These are phyloP conservation scores for Macrophya alboannulata DNA, from an alignment of 2,888 invertebrate genomes.

Conservation along the genomic window DNA sequence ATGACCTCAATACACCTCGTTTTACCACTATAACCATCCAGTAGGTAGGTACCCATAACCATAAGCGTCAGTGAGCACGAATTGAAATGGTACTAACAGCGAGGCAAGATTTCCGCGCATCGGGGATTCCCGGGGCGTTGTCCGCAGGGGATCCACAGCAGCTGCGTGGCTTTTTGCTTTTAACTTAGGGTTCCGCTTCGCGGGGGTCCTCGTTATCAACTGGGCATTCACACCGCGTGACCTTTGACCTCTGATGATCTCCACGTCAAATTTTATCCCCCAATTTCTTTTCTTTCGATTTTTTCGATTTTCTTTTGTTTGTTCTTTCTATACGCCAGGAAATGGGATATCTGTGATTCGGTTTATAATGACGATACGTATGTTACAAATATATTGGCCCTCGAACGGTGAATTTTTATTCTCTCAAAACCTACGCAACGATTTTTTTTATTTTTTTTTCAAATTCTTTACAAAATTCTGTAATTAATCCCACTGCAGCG, in stretches of 20 bases:
- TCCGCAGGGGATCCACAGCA: conserved; percentile 48
- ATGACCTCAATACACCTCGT: background rate
- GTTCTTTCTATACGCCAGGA: background rate
- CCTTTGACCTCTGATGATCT: conserved; percentile 20
- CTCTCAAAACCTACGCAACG: background rate
- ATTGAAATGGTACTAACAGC: conserved; percentile 49
- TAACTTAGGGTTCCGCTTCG: conserved; percentile 15
- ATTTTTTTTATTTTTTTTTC: background rate
- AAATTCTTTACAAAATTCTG: background rate
- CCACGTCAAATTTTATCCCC: background rate
- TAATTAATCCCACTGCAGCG: background rate
- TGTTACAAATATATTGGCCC: background rate
- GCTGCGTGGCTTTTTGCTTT: conserved; percentile 46
- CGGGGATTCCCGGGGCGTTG: conserved; percentile 47
- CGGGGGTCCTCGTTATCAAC: conserved; percentile 46
- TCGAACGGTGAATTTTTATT: background rate
- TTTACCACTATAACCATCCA: background rate
- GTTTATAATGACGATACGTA: background rate
- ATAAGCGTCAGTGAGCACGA: conserved; percentile 34
- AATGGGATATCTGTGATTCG: background rate
- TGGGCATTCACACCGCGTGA: conserved; percentile 22
- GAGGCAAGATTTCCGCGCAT: conserved; percentile 37
- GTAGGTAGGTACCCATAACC: background rate
- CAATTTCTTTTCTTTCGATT: background rate
- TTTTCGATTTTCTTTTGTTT: background rate